These are phyloP conservation scores for Myocastor coypus DNA, from an alignment of 2,113 vertebrate genomes.

Conservation along the genomic window DNA sequence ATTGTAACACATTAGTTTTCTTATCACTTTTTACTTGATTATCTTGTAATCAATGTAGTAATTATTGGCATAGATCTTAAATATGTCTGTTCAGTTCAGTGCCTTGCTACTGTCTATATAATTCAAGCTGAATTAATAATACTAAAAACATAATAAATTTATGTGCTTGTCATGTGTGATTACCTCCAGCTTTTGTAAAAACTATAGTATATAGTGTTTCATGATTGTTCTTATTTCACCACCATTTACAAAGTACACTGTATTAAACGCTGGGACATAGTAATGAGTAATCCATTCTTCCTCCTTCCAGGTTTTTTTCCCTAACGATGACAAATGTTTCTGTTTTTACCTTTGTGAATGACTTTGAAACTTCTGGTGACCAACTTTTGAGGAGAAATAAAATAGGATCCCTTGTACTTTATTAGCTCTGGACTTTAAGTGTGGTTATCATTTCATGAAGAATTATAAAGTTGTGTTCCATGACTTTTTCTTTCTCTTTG, in stretches of 20 bases:
- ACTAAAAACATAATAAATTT: not conserved
- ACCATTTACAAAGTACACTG: not conserved
- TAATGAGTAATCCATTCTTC: not conserved
- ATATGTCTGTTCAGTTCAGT: not conserved
- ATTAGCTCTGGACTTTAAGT: constrained; percentile 34
- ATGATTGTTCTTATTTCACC: not conserved
- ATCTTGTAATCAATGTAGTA: not conserved
- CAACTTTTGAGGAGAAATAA: constrained; percentile 32
- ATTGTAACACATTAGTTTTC: not conserved
- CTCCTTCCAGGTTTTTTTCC: not conserved
- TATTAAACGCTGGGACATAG: not conserved
- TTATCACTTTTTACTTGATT: not conserved
- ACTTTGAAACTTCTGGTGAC: constrained; percentile 17
- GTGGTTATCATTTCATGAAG: not conserved
- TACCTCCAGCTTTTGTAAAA: not conserved
- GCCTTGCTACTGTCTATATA: not conserved
- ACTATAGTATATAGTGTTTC: not conserved
- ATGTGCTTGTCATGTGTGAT: not conserved
- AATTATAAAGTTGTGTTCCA: constrained; percentile 18
- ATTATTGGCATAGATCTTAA: not conserved
- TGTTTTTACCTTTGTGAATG: not conserved
- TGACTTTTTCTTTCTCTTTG: not conserved
- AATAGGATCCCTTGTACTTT: not conserved
- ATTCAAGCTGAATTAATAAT: not conserved
- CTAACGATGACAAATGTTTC: not conserved